Evolutionary conservation across 2,113 vertebrate species (phyloP).

Genomic region (Macrotis lagotis): DNA sequence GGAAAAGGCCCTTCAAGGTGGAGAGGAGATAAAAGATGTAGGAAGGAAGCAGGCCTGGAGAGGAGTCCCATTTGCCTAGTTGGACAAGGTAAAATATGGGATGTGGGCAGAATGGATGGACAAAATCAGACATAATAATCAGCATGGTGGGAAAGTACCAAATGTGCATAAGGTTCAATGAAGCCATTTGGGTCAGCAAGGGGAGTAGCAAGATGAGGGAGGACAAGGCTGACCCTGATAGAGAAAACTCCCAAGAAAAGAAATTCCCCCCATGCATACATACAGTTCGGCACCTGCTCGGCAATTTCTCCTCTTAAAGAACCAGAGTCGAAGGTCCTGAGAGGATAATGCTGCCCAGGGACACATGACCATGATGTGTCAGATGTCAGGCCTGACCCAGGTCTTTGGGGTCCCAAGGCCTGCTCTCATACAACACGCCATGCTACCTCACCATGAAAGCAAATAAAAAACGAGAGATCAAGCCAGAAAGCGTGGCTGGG

Average conservation of each 20-base stretch:
- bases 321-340: background rate
- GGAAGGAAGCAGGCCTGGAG: background rate
- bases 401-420: background rate
- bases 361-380: background rate
- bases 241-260: background rate
- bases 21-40: background rate
- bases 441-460: background rate
- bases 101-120: background rate
- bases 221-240: background rate
- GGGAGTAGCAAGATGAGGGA: background rate
- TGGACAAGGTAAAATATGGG: too few relatives aligned
- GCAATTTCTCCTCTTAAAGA: background rate
- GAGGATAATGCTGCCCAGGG: background rate
- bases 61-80: too few relatives aligned
- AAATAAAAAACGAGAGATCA: background rate
- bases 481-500: background rate
- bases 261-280: background rate
- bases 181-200: background rate
- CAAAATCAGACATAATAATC: background rate
- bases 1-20: background rate
- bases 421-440: background rate
- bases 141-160: background rate
- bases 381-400: background rate
- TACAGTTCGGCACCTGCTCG: background rate
- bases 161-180: background rate